These are phyloP conservation scores for Intellagama lesueurii DNA, from an alignment of 2,797 vertebrate genomes.

Conservation along the genomic window DNA sequence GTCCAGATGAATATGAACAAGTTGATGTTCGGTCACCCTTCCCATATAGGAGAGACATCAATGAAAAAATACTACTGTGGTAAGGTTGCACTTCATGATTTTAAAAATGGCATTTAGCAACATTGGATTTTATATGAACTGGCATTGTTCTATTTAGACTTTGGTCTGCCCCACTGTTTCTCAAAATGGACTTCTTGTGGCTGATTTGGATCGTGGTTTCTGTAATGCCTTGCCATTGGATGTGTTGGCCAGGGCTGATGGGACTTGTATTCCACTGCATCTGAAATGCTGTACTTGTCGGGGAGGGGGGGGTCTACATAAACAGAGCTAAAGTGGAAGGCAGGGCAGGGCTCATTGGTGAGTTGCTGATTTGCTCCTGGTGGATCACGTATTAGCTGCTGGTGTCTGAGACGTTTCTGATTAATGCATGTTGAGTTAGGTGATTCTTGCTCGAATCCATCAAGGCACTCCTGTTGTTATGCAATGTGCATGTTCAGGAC, in stretches of 20 bases:
- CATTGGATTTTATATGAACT: neutral
- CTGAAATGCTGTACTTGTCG: neutral
- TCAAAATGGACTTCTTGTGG: no score
- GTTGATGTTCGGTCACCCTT: conserved; percentile 86
- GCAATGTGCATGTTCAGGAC: neutral
- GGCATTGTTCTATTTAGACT: neutral
- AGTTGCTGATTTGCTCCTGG: neutral
- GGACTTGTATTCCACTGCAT: neutral
- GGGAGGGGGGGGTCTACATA: neutral
- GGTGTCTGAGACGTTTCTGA: neutral
- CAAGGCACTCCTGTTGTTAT: neutral
- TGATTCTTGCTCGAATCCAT: neutral
- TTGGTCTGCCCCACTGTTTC: neutral
- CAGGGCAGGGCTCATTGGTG: neutral
- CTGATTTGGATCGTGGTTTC: neutral
- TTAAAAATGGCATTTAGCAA: neutral
- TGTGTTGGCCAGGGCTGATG: neutral
- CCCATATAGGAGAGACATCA: conserved; percentile 88
- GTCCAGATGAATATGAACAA: conserved; percentile 67
- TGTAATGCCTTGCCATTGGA: neutral
- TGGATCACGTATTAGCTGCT: neutral
- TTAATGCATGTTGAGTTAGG: no score
- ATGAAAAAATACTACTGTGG: conserved; percentile 92
- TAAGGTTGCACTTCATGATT: conserved; percentile 75
- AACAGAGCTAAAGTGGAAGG: neutral